Evolutionary conservation across 2,113 vertebrate genomes (phyloP), one percentile per base, ranked within the genome.

Genomic region (Diadophis punctatus): DNA sequence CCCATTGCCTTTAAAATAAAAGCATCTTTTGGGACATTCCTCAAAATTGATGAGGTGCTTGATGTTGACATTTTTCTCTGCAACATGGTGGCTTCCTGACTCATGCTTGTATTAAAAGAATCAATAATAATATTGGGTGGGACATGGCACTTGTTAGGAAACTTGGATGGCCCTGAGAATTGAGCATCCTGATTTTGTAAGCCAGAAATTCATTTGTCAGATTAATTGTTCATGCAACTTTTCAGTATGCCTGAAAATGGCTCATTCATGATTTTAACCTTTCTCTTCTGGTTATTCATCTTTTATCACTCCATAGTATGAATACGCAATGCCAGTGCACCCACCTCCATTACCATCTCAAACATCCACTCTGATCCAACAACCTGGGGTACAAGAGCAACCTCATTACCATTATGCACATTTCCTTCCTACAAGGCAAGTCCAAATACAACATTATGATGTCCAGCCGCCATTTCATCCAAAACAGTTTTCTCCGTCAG

Each of bases 241-340:
- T 88, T 60, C 58, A 16, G 49, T 14, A 14, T 1, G n/a, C 0
- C 56, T 0, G 16, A 0, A 56, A 84, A 58, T 11, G 11, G 58
- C 88, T 93, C 53, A 89, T n/a, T 90, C 68, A 89, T 56, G 51
- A 2, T 3, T 7, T 53, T 56, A 11, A 85, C 12, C 93, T 90
- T 93, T 53, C 2, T 60, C 92, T 93, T 63, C 95, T 96, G 91
- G 91, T 63, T 11, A 11, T 86, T 46, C 25, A 14, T 46, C 43
- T 88, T n/a, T 25, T 52, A n/a, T 94, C 93, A 94, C 92, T 96
- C 90, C 93, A 84, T 95, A 97, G 91, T 92, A 93, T 92, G 95
- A 97, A 95, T 94, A 95, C 58, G 91, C 95, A 90, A 88, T 95
- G 93, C 95, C 95, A 52, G 95, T 96, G 43, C 94, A 95, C 14